phyloP scores from a whole-genome alignment of 2,888 invertebrate genomes.

The Drosophila histrio region DNA sequence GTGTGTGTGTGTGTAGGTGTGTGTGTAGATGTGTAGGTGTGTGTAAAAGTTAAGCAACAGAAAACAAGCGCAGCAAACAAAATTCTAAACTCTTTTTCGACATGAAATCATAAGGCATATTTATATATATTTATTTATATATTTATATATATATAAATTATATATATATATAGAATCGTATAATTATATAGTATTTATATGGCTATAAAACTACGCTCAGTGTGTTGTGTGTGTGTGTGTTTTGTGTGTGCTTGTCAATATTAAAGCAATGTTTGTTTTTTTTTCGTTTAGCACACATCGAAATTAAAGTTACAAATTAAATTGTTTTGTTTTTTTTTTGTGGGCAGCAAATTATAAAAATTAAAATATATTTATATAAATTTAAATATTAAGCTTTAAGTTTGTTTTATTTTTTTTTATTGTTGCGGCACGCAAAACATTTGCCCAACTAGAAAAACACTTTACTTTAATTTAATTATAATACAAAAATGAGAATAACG shows the following conservation, averaged over 20 bases:
- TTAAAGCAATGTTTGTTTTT: constrained; percentile 32
- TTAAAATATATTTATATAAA: not conserved
- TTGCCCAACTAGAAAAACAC: constrained; percentile 11
- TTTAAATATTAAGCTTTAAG: constrained; percentile 20
- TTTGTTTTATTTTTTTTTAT: constrained; percentile 7
- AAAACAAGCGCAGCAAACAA: constrained; percentile 57
- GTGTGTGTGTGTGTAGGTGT: constrained; percentile 2
- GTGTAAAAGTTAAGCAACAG: constrained; percentile 42
- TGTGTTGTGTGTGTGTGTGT: constrained; percentile 24
- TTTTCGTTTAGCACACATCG: constrained; percentile 59
- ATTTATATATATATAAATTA: constrained; percentile 14
- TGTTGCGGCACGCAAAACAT: constrained; percentile 38
- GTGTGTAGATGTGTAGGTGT: constrained; percentile 15
- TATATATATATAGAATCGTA: constrained; percentile 26
- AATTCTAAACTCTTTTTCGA: constrained; percentile 29
- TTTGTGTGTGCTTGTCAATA: constrained; percentile 45
- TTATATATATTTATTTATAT: constrained; percentile 2
- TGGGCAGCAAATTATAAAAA: constrained; percentile 30
- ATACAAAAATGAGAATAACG: constrained; percentile 32
- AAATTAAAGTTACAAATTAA: constrained; percentile 26
- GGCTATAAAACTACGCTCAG: constrained; percentile 66
- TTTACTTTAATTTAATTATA: constrained; percentile 24
- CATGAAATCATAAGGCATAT: constrained; percentile 40
- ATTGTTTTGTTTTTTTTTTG: constrained; percentile 16
- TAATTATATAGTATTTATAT: constrained; percentile 56